Conservation (phyloP, 2,888 invertebrate genomes). For the Allacma fusca region DNA sequence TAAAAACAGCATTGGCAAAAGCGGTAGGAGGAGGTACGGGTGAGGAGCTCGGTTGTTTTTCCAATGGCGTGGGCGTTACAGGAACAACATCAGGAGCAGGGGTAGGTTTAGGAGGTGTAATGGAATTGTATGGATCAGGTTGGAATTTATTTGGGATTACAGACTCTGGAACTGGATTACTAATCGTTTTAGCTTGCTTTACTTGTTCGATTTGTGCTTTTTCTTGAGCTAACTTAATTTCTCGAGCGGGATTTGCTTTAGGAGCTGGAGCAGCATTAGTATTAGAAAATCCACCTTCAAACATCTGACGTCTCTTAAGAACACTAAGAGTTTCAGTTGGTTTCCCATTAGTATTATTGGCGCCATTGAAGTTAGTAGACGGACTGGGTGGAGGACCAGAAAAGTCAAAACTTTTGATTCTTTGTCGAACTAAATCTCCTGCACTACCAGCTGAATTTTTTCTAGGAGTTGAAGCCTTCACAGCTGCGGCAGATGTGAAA, state of each 20-base stretch:
- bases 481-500: constrained; percentile 48
- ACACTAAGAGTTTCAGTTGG: constrained; percentile 55
- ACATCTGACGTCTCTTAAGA: constrained; percentile 51
- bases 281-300: constrained; percentile 53
- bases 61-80: neutral
- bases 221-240: constrained; percentile 48
- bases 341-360: constrained; percentile 23
- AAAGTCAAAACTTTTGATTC: constrained; percentile 58
- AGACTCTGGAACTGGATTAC: neutral
- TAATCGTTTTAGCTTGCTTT: neutral
- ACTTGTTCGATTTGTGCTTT: constrained; percentile 13
- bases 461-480: constrained; percentile 55
- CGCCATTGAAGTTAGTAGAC: constrained; percentile 19
- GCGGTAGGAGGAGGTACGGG: constrained; percentile 27
- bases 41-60: neutral
- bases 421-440: constrained; percentile 55
- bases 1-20: constrained; percentile 43
- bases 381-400: neutral
- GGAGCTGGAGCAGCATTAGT: constrained; percentile 32
- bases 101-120: neutral
- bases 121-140: neutral
- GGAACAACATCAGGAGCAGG: neutral
- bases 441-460: constrained; percentile 49
- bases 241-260: constrained; percentile 51
- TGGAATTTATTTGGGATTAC: neutral